These are phyloP conservation scores for Oryzaephilus surinamensis DNA, from an alignment of 1,140 invertebrate genomes.

Conservation along the genomic window DNA sequence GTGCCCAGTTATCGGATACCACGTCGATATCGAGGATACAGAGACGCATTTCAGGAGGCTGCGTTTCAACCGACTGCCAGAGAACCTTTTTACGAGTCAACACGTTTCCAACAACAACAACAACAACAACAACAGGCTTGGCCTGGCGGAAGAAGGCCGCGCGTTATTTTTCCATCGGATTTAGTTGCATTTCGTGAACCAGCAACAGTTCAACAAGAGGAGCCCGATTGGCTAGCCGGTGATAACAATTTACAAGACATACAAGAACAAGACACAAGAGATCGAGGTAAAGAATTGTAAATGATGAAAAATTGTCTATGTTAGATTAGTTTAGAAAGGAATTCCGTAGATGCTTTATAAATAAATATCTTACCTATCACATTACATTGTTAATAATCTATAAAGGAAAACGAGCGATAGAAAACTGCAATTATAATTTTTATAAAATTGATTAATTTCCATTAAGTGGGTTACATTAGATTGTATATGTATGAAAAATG, in stretches of 20 bases:
- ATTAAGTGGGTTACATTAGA: no score
- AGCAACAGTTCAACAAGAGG: conserved; percentile 17
- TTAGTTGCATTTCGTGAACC: conserved; percentile 32
- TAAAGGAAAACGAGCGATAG: no score
- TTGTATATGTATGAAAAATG: no score
- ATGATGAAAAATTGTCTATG: no score
- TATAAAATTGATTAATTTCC: no score
- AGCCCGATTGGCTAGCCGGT: conserved; percentile 30
- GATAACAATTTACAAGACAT: conserved; percentile 33
- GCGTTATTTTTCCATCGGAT: conserved; percentile 36
- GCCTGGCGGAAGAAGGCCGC: conserved; percentile 26
- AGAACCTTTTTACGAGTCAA: conserved; percentile 21
- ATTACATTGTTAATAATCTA: no score
- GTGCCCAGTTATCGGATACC: conserved; percentile 22
- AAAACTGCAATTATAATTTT: no score
- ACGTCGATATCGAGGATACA: conserved; percentile 22
- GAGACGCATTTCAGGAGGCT: conserved; percentile 12
- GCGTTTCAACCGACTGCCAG: conserved; percentile 13
- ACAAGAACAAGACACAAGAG: conserved; percentile 28
- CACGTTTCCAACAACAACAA: conserved; percentile 16
- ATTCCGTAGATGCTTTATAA: neutral
- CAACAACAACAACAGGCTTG: conserved; percentile 14
- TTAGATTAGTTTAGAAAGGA: no score
- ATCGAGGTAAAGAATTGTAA: conserved; percentile 33
- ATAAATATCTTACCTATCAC: no score